Percentiles rank a stretch among this genome's conserved stretches.
Evolutionary conservation across 35 echinoderm and acorn worm species (phyloP).

Genomic region (Chiridota heheva): DNA sequence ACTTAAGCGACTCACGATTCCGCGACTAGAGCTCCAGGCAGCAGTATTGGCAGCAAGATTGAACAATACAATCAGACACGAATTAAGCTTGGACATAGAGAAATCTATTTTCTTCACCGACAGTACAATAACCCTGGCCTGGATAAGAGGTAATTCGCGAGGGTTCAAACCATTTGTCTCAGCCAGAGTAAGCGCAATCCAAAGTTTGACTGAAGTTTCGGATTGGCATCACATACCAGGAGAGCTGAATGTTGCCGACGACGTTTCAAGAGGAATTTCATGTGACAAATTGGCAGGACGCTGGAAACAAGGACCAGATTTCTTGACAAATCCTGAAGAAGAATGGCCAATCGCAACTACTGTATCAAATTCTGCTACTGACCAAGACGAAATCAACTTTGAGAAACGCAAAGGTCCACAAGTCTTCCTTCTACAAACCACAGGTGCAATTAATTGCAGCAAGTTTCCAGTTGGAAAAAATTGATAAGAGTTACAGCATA

Average conservation of each 20-base stretch:
- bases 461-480: constrained; percentile 52
- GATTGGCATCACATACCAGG: constrained; percentile 55
- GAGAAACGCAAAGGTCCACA: constrained; percentile 8
- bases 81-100: constrained; percentile 27
- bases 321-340: constrained; percentile 47
- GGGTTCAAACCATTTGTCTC: constrained; percentile 70
- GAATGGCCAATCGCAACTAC: constrained; percentile 58
- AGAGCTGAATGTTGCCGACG: constrained; percentile 64
- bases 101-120: constrained; percentile 53
- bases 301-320: constrained; percentile 60
- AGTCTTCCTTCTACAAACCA: neutral
- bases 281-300: constrained; percentile 1
- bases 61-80: neutral
- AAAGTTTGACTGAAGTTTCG: constrained; percentile 48
- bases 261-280: constrained; percentile 56
- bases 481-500: constrained; percentile 76
- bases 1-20: constrained; percentile 49
- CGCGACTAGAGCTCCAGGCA: constrained; percentile 65
- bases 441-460: constrained; percentile 32
- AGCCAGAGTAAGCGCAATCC: constrained; percentile 68
- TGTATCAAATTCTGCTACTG: neutral
- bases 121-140: constrained; percentile 52
- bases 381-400: neutral
- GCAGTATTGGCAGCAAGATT: constrained; percentile 51
- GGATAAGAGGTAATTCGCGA: constrained; percentile 55